Percentiles rank a stretch among this genome's conserved stretches.
These are phyloP conservation scores for Drosophila athabasca DNA, from an alignment of 1,140 invertebrate species.

Conservation along the genomic window DNA sequence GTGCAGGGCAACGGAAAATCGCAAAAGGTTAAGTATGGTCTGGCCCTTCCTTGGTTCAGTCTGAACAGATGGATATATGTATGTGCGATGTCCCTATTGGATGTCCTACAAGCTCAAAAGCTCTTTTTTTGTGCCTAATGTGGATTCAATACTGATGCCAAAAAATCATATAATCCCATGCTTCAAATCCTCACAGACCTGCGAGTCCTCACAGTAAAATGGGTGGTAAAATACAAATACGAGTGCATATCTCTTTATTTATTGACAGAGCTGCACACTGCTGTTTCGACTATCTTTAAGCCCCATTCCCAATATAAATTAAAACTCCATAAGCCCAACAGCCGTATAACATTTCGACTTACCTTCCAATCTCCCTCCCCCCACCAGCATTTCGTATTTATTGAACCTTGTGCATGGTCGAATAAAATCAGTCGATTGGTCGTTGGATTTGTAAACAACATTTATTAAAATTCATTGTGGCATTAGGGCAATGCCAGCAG, in stretches of 20 bases:
- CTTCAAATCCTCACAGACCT: no score
- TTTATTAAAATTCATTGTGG: slow-evolving; percentile 36
- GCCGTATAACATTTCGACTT: no score
- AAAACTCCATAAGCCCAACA: no score
- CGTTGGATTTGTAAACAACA: slow-evolving; percentile 38
- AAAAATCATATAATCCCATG: no score
- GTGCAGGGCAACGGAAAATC: slow-evolving; percentile 31
- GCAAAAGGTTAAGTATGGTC: slow-evolving; percentile 43
- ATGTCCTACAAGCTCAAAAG: background rate
- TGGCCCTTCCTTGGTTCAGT: slow-evolving; percentile 31
- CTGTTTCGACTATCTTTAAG: no score
- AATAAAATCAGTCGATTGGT: background rate
- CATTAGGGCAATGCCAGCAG: background rate
- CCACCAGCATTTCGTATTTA: background rate
- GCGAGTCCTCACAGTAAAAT: no score
- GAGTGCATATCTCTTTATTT: no score
- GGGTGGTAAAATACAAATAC: no score
- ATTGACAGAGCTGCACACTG: no score
- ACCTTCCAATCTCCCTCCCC: background rate
- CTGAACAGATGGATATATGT: slow-evolving; percentile 7
- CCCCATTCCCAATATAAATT: no score
- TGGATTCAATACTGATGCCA: no score
- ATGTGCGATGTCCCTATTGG: background rate
- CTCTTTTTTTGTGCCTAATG: no score
- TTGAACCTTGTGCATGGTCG: background rate